phyloP scores from a whole-genome alignment of 2,888 invertebrate genomes.

The Phyllotreta striolata region DNA sequence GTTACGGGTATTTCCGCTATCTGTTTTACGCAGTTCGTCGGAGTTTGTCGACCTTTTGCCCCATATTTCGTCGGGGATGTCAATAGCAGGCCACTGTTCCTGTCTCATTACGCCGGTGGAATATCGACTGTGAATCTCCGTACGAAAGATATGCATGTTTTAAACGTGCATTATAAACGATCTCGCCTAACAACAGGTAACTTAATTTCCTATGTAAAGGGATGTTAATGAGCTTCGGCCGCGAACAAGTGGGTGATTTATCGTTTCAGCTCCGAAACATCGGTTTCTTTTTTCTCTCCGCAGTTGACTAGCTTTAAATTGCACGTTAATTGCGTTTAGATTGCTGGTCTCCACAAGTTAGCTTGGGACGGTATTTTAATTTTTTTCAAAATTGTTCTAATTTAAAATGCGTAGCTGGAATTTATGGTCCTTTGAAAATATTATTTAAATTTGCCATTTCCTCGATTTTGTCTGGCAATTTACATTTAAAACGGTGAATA shows the following conservation, averaged over 20 bases:
- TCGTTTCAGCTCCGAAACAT: not conserved
- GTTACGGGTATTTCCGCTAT: conserved; percentile 7
- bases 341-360: too few species aligned
- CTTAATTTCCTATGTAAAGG: conserved; percentile 2
- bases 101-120: not conserved
- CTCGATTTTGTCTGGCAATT: too few species aligned
- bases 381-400: too few species aligned
- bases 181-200: conserved; percentile 4
- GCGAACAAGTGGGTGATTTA: conserved; percentile 11
- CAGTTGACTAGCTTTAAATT: not conserved
- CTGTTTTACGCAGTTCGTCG: not conserved
- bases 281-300: not conserved
- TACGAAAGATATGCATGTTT: not conserved
- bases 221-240: not conserved
- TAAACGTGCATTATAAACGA: too few species aligned
- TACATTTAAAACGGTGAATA: too few species aligned
- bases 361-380: too few species aligned
- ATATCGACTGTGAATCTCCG: not conserved
- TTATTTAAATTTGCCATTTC: too few species aligned
- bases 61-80: conserved; percentile 14
- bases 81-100: not conserved
- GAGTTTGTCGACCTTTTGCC: conserved; percentile 14
- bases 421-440: too few species aligned
- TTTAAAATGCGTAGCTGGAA: too few species aligned
- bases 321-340: too few species aligned